Evolutionary conservation across 2,797 vertebrate genomes (phyloP).

Genomic region (Acipenser oxyrinchus): DNA sequence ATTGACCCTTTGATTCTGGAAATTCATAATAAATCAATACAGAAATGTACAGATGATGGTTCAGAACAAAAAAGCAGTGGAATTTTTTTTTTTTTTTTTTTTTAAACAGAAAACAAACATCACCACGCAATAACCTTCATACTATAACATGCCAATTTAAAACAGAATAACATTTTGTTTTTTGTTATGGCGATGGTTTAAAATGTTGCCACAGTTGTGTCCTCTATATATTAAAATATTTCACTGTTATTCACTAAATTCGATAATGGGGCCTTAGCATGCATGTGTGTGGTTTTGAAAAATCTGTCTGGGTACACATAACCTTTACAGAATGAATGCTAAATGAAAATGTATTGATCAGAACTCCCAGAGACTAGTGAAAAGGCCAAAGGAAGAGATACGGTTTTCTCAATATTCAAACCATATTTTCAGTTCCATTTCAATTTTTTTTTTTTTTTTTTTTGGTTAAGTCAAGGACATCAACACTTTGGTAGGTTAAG

Average conservation of each 20-base stretch:
- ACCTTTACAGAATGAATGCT: neutral
- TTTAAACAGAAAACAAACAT: too few relatives aligned
- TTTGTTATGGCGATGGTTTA: conserved; percentile 29
- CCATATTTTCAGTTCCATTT: conserved; percentile 39
- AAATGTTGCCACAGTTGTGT: conserved; percentile 35
- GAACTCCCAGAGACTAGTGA: conserved; percentile 4
- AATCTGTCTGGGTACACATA: conserved; percentile 7
- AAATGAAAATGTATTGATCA: conserved; percentile 10
- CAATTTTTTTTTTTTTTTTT: conserved; percentile 12
- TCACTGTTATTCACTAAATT: conserved; percentile 26
- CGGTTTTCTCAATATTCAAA: neutral
- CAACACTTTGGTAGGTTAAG: conserved; percentile 51
- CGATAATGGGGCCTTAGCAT: conserved; percentile 1
- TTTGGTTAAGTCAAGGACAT: too few relatives aligned
- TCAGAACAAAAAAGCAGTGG: conserved; percentile 49
- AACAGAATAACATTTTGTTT: conserved; percentile 36
- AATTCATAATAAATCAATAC: conserved; percentile 40
- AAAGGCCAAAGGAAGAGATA: conserved; percentile 32
- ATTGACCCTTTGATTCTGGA: conserved; percentile 49
- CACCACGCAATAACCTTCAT: conserved; percentile 23
- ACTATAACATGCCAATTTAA: conserved; percentile 49
- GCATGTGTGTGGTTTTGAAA: conserved; percentile 7
- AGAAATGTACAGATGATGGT: conserved; percentile 41
- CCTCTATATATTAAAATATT: conserved; percentile 35
- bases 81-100: conserved; percentile 25